Percentiles rank a stretch among this genome's conserved stretches.
These are phyloP conservation scores for Gymnoscelis rufifasciata DNA, from an alignment of 2,888 invertebrate genomes.

Conservation along the genomic window DNA sequence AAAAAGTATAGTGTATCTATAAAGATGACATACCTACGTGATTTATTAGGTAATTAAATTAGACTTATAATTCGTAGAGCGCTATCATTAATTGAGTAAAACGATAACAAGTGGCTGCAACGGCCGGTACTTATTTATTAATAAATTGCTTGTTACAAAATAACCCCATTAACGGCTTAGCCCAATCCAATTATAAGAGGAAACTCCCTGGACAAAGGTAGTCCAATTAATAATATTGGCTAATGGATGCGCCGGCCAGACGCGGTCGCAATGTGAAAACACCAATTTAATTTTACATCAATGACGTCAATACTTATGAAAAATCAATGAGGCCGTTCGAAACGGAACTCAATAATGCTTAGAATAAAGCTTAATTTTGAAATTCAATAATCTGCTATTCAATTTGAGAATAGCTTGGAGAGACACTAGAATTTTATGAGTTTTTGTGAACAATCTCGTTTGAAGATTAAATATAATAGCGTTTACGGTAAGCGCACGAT, in stretches of 20 bases:
- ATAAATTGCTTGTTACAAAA: slow-evolving; percentile 3
- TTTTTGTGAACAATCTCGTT: too few species aligned
- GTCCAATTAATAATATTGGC: slow-evolving; percentile 20
- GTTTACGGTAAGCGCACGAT: too few species aligned
- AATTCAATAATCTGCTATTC: slow-evolving; percentile 1
- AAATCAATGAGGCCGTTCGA: slow-evolving; percentile 29
- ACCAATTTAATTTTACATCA: slow-evolving; percentile 32
- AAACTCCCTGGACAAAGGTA: slow-evolving; percentile 9
- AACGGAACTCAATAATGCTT: slow-evolving; percentile 3
- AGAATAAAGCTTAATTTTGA: background rate
- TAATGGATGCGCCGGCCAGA: slow-evolving; percentile 7
- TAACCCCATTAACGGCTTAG: slow-evolving; percentile 1
- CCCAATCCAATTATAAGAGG: slow-evolving; percentile 11
- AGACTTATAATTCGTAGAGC: too few species aligned
- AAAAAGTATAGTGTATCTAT: too few species aligned
- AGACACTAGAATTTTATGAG: background rate
- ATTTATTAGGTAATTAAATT: too few species aligned
- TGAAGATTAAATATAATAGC: too few species aligned
- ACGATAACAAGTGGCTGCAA: too few species aligned
- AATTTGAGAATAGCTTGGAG: slow-evolving; percentile 7
- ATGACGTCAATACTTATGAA: slow-evolving; percentile 31
- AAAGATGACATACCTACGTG: too few species aligned
- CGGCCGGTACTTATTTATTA: too few species aligned
- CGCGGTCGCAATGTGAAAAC: slow-evolving; percentile 28
- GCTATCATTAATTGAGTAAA: too few species aligned